These are phyloP conservation scores for Paratrypauchen microcephalus DNA, from an alignment of 2,797 vertebrate species.

Conservation along the genomic window DNA sequence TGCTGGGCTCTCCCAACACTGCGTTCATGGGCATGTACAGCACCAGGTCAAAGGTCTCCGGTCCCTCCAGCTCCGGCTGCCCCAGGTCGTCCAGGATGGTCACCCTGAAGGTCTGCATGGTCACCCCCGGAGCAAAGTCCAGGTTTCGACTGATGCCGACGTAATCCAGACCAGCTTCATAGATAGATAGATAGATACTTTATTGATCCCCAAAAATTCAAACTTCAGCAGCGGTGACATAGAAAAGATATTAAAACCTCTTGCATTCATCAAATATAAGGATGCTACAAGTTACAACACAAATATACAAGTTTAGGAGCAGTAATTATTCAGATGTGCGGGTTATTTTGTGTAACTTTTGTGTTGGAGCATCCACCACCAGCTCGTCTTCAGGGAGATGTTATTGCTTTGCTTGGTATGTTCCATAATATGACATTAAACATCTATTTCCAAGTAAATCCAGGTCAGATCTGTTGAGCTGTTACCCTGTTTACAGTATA, in stretches of 20 bases:
- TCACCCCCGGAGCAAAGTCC: slow-evolving; percentile 85
- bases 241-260: too few species aligned
- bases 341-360: not conserved
- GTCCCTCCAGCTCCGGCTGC: slow-evolving; percentile 84
- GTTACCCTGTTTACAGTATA: too few species aligned
- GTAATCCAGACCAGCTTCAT: slow-evolving; percentile 84
- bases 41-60: slow-evolving; percentile 84
- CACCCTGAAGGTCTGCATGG: slow-evolving; percentile 82
- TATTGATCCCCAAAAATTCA: too few species aligned
- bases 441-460: too few species aligned
- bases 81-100: slow-evolving; percentile 85
- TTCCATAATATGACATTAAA: too few species aligned
- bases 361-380: too few species aligned
- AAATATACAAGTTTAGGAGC: slow-evolving; percentile 13
- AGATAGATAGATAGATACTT: too few species aligned
- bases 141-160: slow-evolving; percentile 84
- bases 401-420: too few species aligned
- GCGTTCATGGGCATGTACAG: slow-evolving; percentile 83
- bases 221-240: too few species aligned
- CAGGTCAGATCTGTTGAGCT: too few species aligned
- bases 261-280: too few species aligned
- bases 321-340: not conserved
- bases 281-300: not conserved
- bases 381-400: too few species aligned
- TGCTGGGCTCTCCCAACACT: slow-evolving; percentile 84